Base-by-base conservation (phyloP, 2,113 vertebrate species). In the Zosterops borbonicus region DNA sequence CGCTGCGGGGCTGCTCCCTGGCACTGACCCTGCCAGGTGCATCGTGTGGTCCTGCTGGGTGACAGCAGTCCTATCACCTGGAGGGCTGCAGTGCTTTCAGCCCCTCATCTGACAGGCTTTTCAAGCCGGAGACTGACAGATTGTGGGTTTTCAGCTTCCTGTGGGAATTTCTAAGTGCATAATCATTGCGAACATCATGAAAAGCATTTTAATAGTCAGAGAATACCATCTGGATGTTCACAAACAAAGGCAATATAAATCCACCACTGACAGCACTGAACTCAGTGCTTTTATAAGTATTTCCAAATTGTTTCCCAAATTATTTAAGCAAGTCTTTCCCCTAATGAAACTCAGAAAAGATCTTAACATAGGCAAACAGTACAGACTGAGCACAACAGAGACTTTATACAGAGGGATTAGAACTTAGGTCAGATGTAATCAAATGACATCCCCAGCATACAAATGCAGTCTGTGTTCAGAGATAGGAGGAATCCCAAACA, bases 81-180 rank as follows among this genome's bases (percentile, higher is more conserved):
- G 15, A 42, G 63, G 28, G 14, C 42, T 65, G 70, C 33, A 16
- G 19, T 14, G 29, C 10, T 37, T 68, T 85, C 44, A 71, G 81
- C 28, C 56, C 58, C n/a, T 37, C 3, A 0, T 60, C 3, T 0
- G 55, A 47, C 44, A 74, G 64, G 24, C 79, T 92, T 59, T 91
- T 96, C 85, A 89, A 90, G 76, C 41, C 50, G 56, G 64, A 94
- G 71, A 94, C 64, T 91, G 94, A 93, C 92, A 94, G 62, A 75
- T 59, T 77, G 83, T 75, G 92, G 88, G 56, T 94, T 96, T 71
- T 75, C 90, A 92, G 73, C 85, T 97, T 97, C 94, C 95, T 94
- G 93, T 93, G 92, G 95, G 96, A 92, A 95, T 95, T 95, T 96
- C 73, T 90, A 83, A 95, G 77, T 96, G 93, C 94, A 94, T 92